phyloP scores from a whole-genome alignment of 2,888 invertebrate genomes.

The Agrotis puta region DNA sequence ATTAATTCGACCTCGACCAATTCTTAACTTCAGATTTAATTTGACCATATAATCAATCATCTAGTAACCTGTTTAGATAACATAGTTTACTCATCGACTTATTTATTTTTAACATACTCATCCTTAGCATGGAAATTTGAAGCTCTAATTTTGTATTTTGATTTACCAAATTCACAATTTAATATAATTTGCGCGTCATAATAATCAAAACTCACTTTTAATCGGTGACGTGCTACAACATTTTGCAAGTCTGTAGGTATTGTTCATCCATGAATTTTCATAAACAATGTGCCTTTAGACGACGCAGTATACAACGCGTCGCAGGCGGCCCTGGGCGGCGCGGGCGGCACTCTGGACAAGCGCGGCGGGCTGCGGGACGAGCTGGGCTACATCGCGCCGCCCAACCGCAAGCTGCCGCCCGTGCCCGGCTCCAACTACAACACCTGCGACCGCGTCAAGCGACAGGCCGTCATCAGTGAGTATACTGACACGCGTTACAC shows the following conservation, averaged over 20 bases:
- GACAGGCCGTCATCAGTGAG: conserved; percentile 98
- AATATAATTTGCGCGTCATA: conserved; percentile 73
- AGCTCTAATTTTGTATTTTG: conserved; percentile 55
- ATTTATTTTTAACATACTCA: conserved; percentile 33
- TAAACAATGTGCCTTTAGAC: conserved; percentile 88
- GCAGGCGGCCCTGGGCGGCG: conserved; percentile 92
- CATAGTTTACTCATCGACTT: conserved; percentile 17
- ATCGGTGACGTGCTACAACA: conserved; percentile 21
- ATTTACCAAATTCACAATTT: conserved; percentile 72
- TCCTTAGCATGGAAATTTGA: conserved; percentile 49
- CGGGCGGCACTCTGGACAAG: conserved; percentile 95
- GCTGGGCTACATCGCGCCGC: conserved; percentile 97
- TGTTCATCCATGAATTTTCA: not conserved
- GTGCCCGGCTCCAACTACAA: conserved; percentile 98
- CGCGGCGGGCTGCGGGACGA: conserved; percentile 96
- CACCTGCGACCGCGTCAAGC: conserved; percentile 97
- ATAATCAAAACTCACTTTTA: conserved; percentile 29
- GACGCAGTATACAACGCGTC: conserved; percentile 98
- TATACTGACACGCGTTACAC: conserved; percentile 67
- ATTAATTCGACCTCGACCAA: conserved; percentile 17
- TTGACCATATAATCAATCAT: conserved; percentile 41
- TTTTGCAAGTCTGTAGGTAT: not conserved
- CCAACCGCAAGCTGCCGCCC: conserved; percentile 97
- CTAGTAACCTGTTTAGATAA: conserved; percentile 27
- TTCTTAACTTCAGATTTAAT: conserved; percentile 26